phyloP scores from a whole-genome alignment of 2,113 vertebrate species.

The Neotragus pygmaeus region DNA sequence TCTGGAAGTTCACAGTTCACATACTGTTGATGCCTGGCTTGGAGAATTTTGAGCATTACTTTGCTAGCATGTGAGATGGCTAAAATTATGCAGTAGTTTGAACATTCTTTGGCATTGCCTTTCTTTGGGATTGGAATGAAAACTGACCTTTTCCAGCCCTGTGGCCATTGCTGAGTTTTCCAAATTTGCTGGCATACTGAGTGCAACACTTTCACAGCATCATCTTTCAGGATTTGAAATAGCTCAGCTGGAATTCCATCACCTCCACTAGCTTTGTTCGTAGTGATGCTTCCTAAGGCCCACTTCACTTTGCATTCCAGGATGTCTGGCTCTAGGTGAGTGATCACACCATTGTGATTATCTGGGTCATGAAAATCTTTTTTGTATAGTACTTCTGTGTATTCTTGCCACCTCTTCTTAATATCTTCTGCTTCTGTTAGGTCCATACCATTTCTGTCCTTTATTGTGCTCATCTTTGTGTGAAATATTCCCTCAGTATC shows the following conservation, averaged over 20 bases:
- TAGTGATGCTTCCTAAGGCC: background rate
- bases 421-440: background rate
- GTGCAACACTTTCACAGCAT: background rate
- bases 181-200: background rate
- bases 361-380: background rate
- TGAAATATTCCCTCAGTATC: background rate
- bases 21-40: background rate
- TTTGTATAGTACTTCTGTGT: background rate
- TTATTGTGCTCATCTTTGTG: background rate
- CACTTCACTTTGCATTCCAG: background rate
- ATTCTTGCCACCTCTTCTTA: background rate
- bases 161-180: background rate
- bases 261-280: background rate
- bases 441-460: background rate
- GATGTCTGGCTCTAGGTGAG: background rate
- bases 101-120: background rate
- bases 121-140: background rate
- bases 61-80: background rate
- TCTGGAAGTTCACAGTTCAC: background rate
- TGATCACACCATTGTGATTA: background rate
- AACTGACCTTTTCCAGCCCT: background rate
- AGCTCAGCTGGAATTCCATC: background rate
- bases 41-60: background rate
- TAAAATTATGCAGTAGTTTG: background rate
- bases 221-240: background rate